These are phyloP conservation scores for Odontophorus gujanensis DNA, from an alignment of 2,113 vertebrate species.

Conservation along the genomic window DNA sequence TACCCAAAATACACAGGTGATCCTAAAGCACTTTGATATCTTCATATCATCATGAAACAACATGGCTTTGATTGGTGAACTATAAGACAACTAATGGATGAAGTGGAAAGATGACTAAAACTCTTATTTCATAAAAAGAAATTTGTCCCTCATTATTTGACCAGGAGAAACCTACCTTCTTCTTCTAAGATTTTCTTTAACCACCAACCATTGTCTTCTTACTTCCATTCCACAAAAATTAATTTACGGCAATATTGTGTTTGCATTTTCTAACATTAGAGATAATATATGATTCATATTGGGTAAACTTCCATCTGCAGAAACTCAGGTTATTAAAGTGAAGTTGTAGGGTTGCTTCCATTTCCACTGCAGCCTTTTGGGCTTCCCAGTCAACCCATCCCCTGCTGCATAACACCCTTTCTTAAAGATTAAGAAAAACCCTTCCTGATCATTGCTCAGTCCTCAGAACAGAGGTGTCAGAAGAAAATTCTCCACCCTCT, in stretches of 20 bases:
- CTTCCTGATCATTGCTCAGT: slow-evolving; percentile 51
- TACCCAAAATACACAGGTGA: neutral
- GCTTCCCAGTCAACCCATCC: neutral
- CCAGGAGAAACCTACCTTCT: neutral
- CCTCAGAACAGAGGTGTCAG: slow-evolving; percentile 48
- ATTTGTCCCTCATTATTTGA: neutral
- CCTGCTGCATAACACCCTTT: slow-evolving; percentile 21
- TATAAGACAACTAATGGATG: neutral
- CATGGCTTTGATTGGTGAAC: slow-evolving; percentile 31
- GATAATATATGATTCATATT: neutral
- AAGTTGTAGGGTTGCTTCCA: neutral
- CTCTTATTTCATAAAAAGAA: neutral
- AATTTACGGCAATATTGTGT: neutral
- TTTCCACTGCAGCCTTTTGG: neutral
- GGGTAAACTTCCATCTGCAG: neutral
- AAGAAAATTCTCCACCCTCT: slow-evolving; percentile 58
- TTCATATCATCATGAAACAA: neutral
- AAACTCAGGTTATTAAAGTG: neutral
- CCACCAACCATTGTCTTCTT: neutral
- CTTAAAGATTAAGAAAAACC: slow-evolving; percentile 58
- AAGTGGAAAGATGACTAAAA: neutral
- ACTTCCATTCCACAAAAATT: neutral
- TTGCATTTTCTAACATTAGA: neutral
- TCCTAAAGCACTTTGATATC: neutral
- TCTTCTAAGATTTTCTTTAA: neutral